A percentile compares a stretch with the other conserved stretches of the same genome.
Conservation (phyloP, 92 coral and sea anemone genomes). For the Nematostella vectensis region DNA sequence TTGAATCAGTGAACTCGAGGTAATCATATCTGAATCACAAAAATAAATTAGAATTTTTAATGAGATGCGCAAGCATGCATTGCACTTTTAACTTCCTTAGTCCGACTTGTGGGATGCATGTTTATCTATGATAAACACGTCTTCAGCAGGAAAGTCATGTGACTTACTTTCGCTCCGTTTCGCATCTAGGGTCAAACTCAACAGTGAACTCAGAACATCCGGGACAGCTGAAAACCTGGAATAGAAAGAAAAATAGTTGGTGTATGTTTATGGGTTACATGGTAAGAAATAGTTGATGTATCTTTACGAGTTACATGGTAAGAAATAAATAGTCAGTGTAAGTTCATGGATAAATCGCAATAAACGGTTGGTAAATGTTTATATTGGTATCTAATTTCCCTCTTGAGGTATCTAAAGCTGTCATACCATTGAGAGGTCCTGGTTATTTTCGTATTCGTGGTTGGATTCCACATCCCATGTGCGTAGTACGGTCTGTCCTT, state of each 20-base stretch:
- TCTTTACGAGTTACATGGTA: too few relatives aligned
- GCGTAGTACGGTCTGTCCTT: slow-evolving; percentile 81
- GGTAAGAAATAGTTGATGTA: too few relatives aligned
- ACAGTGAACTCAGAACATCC: slow-evolving; percentile 95
- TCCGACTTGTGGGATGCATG: too few relatives aligned
- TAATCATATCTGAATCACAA: slow-evolving; percentile 64
- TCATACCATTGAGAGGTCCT: slow-evolving; percentile 83
- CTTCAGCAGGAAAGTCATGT: slow-evolving; percentile 15
- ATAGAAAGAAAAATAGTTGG: too few relatives aligned
- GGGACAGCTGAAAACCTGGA: slow-evolving; percentile 90
- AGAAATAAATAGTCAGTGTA: too few relatives aligned
- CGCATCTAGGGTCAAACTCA: slow-evolving; percentile 91
- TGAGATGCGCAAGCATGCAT: background rate
- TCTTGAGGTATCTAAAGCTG: background rate
- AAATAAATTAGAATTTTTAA: background rate
- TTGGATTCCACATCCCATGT: slow-evolving; percentile 94
- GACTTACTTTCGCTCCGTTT: slow-evolving; percentile 92
- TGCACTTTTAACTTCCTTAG: too few relatives aligned
- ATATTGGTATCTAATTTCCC: too few relatives aligned
- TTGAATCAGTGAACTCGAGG: slow-evolving; percentile 95
- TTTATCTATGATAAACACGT: slow-evolving; percentile 83
- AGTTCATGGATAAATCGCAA: too few relatives aligned
- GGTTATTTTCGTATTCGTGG: slow-evolving; percentile 96
- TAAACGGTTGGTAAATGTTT: too few relatives aligned
- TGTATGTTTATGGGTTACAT: too few relatives aligned